Evolutionary conservation across 1,140 invertebrate species (phyloP).

Genomic region (Heliconius nattereri): DNA sequence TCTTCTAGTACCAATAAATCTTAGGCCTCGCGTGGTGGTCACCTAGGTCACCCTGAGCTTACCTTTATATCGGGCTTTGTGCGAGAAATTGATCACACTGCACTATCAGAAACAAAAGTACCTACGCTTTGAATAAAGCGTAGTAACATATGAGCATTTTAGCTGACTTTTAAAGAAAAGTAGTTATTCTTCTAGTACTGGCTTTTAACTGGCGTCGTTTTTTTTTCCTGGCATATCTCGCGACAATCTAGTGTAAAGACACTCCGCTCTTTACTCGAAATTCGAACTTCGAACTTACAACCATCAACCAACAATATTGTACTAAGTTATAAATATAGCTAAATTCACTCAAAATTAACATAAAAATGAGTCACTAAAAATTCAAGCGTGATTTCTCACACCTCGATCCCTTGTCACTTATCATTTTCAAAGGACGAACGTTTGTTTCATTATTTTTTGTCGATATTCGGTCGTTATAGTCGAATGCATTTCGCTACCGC

Average conservation of each 20-base stretch:
- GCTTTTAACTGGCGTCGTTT: no score
- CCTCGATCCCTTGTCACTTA: conserved; percentile 38
- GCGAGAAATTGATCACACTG: conserved; percentile 33
- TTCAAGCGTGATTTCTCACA: conserved; percentile 26
- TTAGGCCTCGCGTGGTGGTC: conserved; percentile 44
- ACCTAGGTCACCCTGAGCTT: conserved; percentile 27
- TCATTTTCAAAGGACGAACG: conserved; percentile 36
- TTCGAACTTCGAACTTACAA: no score
- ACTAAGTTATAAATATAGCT: background rate
- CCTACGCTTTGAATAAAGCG: background rate
- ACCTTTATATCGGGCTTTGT: conserved; percentile 36
- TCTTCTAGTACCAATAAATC: conserved; percentile 40
- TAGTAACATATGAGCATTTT: background rate
- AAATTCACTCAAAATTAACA: background rate
- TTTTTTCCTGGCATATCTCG: no score
- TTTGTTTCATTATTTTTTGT: conserved; percentile 59
- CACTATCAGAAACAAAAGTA: conserved; percentile 33
- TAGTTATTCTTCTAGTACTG: background rate
- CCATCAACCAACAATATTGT: no score
- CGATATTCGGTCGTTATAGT: conserved; percentile 64
- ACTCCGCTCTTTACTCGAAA: background rate
- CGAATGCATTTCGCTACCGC: conserved; percentile 62
- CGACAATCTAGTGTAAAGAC: background rate
- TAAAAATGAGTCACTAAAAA: conserved; percentile 6
- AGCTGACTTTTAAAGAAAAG: background rate